Evolutionary conservation across 2,113 vertebrate genomes (phyloP).

Genomic region (Lagopus muta): DNA sequence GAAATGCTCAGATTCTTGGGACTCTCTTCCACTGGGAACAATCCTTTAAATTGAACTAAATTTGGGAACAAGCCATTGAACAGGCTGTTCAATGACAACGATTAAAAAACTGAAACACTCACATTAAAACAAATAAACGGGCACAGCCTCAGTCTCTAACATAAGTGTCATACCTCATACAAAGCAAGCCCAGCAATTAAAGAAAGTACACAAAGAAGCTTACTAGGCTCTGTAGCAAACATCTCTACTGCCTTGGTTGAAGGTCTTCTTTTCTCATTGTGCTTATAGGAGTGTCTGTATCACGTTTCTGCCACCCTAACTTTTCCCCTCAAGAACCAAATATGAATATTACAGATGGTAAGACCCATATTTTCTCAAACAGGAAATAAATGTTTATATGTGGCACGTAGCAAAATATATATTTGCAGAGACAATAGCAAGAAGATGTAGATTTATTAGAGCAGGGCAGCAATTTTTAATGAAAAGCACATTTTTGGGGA

Average conservation of each 20-base stretch:
- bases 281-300: conserved; percentile 19
- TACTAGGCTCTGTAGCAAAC: not conserved
- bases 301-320: conserved; percentile 28
- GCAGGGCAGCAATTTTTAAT: conserved; percentile 26
- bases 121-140: not conserved
- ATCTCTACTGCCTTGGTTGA: not conserved
- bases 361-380: not conserved
- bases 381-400: conserved; percentile 57
- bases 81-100: not conserved
- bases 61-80: too few species aligned
- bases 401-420: not conserved
- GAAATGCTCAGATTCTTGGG: not conserved
- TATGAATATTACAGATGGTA: conserved; percentile 31
- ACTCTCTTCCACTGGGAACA: not conserved
- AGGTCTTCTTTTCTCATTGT: not conserved
- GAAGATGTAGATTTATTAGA: conserved; percentile 22
- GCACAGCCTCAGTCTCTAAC: not conserved
- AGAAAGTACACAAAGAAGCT: not conserved
- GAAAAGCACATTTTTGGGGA: conserved; percentile 38
- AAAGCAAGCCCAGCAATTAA: not conserved
- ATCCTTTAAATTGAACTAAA: too few species aligned
- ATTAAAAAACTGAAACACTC: not conserved
- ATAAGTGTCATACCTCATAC: not conserved
- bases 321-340: conserved; percentile 6
- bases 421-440: conserved; percentile 49